Base-by-base conservation (phyloP, 2,888 invertebrate genomes). In the Escarpia spicata region DNA sequence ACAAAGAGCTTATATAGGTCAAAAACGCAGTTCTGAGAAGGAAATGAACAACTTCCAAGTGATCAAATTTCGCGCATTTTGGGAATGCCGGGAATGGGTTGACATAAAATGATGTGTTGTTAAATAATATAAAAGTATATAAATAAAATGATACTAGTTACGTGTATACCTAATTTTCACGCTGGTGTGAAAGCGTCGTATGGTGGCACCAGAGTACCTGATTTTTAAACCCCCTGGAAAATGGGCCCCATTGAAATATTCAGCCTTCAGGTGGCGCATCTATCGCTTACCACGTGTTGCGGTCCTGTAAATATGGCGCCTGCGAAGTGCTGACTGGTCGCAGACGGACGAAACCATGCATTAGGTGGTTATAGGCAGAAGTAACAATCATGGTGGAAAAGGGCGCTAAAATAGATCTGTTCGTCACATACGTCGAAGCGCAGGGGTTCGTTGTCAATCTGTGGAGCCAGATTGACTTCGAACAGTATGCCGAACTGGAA, bases 401-500 rank as follows among this genome's bases (percentile, higher is more conserved):
- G 26, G 75, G 75, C 75, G 75, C n/a, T 26, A 75, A 75, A 26
- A 75, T 75, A 15, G 75, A 75, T 26, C 19, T 75, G 75, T 75
- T 75, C n/a, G 75, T 75, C 75, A 75, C 75, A 75, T 26, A 75
- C 75, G 75, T 75, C 75, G 75, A 75, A 75, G 75, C 75, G 26
- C 19, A 75, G 26, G 75, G 75, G 0, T 75, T 26, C 75, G 75
- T 75, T 75, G 75, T 75, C 0, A 75, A 75, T 75, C 75, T 75
- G 75, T 75, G 75, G 75, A 75, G 75, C 26, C 75, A 75, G 75
- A 75, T 26, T 26, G 26, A 75, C 75, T 75, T 75, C 75, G n/a
- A 75, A n/a, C 75, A 75, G 75, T 75, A 75, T 75, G 75, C 75
- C 75, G 75, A 75, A 75, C 75, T 75, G 75, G 75, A 75, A 75